Conservation (phyloP, 2,888 invertebrate species). For the Caenorhabditis panamensis region DNA sequence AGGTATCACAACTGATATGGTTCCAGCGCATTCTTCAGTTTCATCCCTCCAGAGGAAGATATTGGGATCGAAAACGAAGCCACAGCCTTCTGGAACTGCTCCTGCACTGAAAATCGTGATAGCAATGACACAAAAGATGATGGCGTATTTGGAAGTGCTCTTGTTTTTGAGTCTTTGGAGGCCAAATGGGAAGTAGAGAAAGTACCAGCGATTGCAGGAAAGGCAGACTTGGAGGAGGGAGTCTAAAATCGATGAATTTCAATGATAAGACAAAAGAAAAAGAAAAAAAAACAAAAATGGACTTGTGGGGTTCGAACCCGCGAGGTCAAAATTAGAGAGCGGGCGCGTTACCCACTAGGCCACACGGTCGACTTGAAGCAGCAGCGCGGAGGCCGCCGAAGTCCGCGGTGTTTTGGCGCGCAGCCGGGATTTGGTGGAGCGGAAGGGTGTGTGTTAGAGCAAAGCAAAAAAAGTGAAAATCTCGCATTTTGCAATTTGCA, state of each 20-base stretch:
- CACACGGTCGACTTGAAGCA: too few species aligned
- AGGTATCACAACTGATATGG: neutral
- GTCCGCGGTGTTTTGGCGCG: too few species aligned
- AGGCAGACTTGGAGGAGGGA: neutral
- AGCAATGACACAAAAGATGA: neutral
- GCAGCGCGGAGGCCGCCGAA: too few species aligned
- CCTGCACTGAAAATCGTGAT: neutral
- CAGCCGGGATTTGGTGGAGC: too few species aligned
- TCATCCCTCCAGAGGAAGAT: neutral
- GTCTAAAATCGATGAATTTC: neutral
- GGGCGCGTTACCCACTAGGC: too few species aligned
- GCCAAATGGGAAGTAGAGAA: neutral
- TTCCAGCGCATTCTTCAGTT: neutral
- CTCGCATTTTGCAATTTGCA: too few species aligned
- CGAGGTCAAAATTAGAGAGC: too few species aligned
- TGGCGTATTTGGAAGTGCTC: neutral
- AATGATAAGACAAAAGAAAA: too few species aligned
- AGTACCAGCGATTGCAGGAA: slow-evolving; percentile 2
- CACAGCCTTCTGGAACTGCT: neutral
- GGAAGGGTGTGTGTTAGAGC: too few species aligned
- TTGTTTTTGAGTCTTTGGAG: neutral
- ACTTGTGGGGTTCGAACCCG: too few species aligned
- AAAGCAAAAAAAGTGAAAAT: too few species aligned
- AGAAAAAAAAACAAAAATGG: too few species aligned
- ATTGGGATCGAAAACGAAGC: slow-evolving; percentile 9